phyloP scores from a whole-genome alignment of 1,140 invertebrate species.

The Neuroterus valhalla region DNA sequence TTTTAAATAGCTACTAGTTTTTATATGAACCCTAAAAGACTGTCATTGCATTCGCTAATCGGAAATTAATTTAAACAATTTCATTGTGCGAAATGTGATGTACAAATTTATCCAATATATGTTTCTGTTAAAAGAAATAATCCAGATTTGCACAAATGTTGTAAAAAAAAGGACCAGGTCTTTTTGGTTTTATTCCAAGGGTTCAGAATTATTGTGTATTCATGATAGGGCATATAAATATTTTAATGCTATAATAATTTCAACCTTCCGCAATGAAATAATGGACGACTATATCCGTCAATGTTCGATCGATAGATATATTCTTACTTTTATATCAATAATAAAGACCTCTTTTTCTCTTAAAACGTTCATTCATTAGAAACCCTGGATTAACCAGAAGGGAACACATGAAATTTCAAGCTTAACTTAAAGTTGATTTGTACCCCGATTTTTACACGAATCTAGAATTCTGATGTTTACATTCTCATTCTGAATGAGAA shows the following conservation, averaged over 20 bases:
- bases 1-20: background rate
- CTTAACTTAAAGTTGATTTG: background rate
- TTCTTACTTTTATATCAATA: slow-evolving; percentile 27
- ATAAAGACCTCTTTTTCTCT: slow-evolving; percentile 27
- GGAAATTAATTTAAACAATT: background rate
- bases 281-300: background rate
- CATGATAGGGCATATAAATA: background rate
- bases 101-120: background rate
- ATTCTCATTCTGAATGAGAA: too few species aligned
- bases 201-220: background rate
- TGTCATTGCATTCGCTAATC: background rate
- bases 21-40: background rate
- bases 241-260: background rate
- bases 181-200: background rate
- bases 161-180: background rate
- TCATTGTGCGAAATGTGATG: background rate
- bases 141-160: background rate
- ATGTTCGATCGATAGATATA: slow-evolving; percentile 25
- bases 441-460: background rate
- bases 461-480: slow-evolving; percentile 44
- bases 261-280: slow-evolving; percentile 10
- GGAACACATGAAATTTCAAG: slow-evolving; percentile 5
- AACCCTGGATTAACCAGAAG: background rate
- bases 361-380: background rate
- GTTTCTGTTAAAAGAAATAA: background rate